A percentile compares a stretch with the other conserved stretches of the same genome.
These are phyloP conservation scores for Furcula furcula DNA, from an alignment of 2,888 invertebrate genomes.

Conservation along the genomic window DNA sequence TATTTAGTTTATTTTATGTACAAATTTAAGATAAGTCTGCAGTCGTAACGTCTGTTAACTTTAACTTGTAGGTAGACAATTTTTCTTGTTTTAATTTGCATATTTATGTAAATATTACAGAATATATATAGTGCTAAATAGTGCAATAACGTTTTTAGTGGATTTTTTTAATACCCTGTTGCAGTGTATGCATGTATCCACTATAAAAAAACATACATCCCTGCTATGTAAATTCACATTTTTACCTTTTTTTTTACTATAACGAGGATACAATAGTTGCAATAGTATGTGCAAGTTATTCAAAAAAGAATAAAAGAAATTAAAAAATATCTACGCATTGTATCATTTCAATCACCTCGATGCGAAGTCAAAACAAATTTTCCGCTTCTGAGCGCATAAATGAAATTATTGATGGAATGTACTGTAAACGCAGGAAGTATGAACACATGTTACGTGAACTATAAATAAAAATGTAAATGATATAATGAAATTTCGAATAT, in stretches of 20 bases:
- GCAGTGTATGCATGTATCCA: too few relatives aligned
- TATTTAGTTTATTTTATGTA: background rate
- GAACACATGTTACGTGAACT: conserved; percentile 5
- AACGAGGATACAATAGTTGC: too few relatives aligned
- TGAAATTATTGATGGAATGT: conserved; percentile 12
- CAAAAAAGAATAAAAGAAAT: conserved; percentile 24
- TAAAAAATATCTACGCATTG: conserved; percentile 4
- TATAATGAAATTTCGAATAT: conserved; percentile 6
- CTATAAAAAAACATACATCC: too few relatives aligned
- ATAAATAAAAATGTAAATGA: conserved; percentile 1
- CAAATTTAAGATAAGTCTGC: background rate
- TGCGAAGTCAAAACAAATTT: conserved; percentile 10
- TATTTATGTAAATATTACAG: conserved; percentile 43
- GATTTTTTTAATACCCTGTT: conserved; percentile 8
- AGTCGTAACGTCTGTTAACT: too few relatives aligned
- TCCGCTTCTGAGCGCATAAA: conserved; percentile 10
- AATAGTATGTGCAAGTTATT: conserved; percentile 22
- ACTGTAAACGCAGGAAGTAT: conserved; percentile 3
- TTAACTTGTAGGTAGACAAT: conserved; percentile 52
- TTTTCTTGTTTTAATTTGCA: conserved; percentile 47
- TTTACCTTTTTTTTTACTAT: too few relatives aligned
- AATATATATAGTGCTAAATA: conserved; percentile 19
- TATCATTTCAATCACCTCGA: background rate
- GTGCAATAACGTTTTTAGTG: conserved; percentile 13
- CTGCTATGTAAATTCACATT: too few relatives aligned